Base-by-base conservation (phyloP, 2,797 vertebrate species). In the Macropus fuliginosus region DNA sequence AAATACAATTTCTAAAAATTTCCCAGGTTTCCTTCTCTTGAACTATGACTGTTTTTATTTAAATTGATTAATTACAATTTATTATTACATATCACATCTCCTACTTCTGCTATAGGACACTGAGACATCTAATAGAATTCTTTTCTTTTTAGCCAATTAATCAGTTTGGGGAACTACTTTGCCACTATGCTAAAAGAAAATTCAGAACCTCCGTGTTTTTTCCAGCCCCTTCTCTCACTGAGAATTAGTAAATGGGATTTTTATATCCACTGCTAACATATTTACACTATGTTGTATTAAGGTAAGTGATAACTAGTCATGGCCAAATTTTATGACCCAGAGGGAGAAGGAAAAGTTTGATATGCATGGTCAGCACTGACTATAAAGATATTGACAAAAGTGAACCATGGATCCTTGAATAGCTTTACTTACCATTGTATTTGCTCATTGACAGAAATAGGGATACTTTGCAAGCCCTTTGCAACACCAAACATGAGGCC, bases 1-100 rank as follows among this genome's bases (percentile, higher is more conserved):
- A 8, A 74, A 21, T 24, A 40, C 6, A 2, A 24, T 40, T 66
- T 66, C n/a, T 16, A 40, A n/a, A 74, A 74, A 21, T 16, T 40
- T 46, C 18, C 66, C 5, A 81, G n/a, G 0, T 40, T 21, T 40
- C 1, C n/a, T 74, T 21, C n/a, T 24, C n/a, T 81, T 50, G 54
- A 56, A 74, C 27, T 91, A 24, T 62, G 55, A 96, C 29, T 40
- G 3, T 91, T 50, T 54, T 94, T 56, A 89, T 11, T 89, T 96
- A 91, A 91, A 89, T 54, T 52, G 62, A 66, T 66, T 59, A 92
- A 27, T 89, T 81, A 50, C 2, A 34, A 56, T 93, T 96, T 34
- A 89, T 54, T 89, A 93, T 93, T 81, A 59, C 0, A 57, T 34
- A 11, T 96, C 94, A 92, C 56, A 56, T 50, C 27, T 95, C n/a